phyloP scores from a whole-genome alignment of 2,888 invertebrate genomes.

The Drosophila paracracens region DNA sequence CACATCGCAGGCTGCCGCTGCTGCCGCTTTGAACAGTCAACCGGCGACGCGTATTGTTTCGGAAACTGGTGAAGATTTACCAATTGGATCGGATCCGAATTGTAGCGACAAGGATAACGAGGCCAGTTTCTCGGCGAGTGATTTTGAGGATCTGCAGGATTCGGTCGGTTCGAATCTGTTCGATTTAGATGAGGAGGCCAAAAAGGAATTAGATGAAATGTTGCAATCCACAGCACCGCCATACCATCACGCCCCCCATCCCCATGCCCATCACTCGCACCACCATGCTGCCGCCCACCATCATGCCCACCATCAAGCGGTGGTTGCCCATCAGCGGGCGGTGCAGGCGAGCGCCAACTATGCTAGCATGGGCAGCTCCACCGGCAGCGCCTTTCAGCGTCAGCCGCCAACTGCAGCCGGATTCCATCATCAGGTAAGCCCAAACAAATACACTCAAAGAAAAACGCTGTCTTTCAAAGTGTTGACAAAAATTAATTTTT shows the following conservation, averaged over 20 bases:
- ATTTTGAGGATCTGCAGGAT: conserved; percentile 79
- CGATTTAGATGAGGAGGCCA: conserved; percentile 85
- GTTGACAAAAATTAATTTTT: neutral
- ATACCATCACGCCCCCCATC: conserved; percentile 75
- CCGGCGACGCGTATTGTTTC: conserved; percentile 42
- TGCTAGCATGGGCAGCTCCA: conserved; percentile 77
- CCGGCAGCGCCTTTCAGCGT: conserved; percentile 83
- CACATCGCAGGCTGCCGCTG: conserved; percentile 80
- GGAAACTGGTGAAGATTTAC: conserved; percentile 66
- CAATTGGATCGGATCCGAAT: conserved; percentile 14
- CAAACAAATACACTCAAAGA: neutral
- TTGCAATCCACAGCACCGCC: conserved; percentile 84
- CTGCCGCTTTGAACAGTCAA: conserved; percentile 55
- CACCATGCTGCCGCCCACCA: conserved; percentile 68
- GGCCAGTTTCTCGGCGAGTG: conserved; percentile 43
- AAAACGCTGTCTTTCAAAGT: neutral
- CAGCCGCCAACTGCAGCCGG: conserved; percentile 75
- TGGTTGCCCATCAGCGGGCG: conserved; percentile 71
- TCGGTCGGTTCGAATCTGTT: conserved; percentile 83
- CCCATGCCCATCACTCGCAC: conserved; percentile 61
- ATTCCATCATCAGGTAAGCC: conserved; percentile 83
- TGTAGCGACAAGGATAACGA: conserved; percentile 38
- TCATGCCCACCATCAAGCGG: conserved; percentile 64
- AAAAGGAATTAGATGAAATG: conserved; percentile 84
- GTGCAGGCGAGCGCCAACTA: conserved; percentile 75